Evolutionary conservation across 2,888 invertebrate genomes (phyloP).

Genomic region (Ennomos quercinarius): DNA sequence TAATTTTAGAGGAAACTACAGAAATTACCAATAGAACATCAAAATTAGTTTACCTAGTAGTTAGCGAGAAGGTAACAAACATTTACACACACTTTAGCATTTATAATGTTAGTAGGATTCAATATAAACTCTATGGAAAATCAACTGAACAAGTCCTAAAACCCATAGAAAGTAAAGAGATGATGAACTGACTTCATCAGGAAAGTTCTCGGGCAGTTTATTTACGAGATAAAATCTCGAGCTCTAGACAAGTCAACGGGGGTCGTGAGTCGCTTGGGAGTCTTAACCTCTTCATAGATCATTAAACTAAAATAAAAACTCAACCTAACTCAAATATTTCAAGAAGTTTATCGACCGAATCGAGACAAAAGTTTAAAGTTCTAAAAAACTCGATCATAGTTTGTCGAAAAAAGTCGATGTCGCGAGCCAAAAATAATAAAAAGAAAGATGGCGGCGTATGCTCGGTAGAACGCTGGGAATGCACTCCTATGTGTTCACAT

Average conservation of each 20-base stretch:
- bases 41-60: no score
- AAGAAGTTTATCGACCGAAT: constrained; percentile 30
- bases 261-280: constrained; percentile 8
- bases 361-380: constrained; percentile 28
- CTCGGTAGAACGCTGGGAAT: constrained; percentile 73
- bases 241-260: constrained; percentile 4
- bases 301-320: constrained; percentile 27
- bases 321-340: constrained; percentile 23
- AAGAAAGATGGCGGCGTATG: constrained; percentile 61
- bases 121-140: no score
- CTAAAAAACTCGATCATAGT: constrained; percentile 39
- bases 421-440: constrained; percentile 69
- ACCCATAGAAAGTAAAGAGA: no score
- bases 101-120: no score
- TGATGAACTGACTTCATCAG: no score
- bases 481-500: constrained; percentile 59
- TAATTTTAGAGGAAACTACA: no score
- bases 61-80: no score
- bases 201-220: no score
- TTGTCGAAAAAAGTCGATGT: constrained; percentile 45
- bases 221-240: neutral
- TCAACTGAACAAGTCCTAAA: no score
- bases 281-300: constrained; percentile 15
- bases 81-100: no score
- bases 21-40: no score